These are phyloP conservation scores for Stichodactyla helianthus DNA, from an alignment of 64 coral and sea anemone genomes.

Conservation along the genomic window DNA sequence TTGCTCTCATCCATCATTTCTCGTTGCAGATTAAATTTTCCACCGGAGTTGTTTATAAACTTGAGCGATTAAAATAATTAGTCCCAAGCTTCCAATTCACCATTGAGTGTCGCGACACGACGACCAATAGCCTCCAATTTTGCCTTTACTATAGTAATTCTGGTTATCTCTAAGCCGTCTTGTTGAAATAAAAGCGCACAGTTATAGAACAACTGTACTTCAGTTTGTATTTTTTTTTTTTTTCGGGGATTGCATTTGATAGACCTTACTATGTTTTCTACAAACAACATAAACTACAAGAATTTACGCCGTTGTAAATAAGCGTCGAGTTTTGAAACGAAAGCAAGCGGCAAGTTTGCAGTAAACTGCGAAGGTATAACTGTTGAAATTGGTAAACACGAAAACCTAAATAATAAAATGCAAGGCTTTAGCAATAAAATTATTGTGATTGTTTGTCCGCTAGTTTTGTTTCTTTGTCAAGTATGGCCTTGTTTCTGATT, in stretches of 20 bases:
- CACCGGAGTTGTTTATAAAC: neutral
- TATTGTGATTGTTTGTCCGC: neutral
- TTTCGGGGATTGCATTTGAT: neutral
- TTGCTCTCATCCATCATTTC: neutral
- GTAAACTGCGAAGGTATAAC: neutral
- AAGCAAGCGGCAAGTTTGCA: neutral
- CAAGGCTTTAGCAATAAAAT: neutral
- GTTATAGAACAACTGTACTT: neutral
- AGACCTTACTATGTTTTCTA: neutral
- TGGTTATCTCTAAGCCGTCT: neutral
- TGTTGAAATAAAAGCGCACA: neutral
- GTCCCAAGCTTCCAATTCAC: neutral
- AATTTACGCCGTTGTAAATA: neutral
- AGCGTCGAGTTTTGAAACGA: neutral
- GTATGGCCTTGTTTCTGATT: neutral
- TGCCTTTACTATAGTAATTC: neutral
- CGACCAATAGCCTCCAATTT: too few relatives aligned
- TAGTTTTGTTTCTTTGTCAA: conserved; percentile 2
- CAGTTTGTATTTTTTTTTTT: neutral
- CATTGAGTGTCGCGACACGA: neutral
- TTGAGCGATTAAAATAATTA: neutral
- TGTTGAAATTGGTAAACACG: neutral
- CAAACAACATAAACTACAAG: neutral
- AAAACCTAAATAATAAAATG: neutral
- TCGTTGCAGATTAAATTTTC: neutral